Conservation (phyloP, 2,888 invertebrate species). For the Crematogaster levior region DNA sequence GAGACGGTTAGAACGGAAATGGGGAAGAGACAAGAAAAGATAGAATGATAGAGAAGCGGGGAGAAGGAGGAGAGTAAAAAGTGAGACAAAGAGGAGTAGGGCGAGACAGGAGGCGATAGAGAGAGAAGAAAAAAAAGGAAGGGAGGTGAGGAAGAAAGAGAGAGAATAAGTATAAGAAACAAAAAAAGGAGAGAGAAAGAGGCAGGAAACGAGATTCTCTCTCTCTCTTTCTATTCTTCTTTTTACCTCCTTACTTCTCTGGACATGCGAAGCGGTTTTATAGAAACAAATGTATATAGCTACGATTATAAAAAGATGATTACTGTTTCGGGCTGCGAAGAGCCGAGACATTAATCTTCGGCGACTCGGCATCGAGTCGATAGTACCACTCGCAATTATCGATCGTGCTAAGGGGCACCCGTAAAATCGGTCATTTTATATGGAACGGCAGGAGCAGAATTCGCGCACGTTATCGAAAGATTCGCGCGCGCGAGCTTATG, state of each 20-base stretch:
- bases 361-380: slow-evolving; percentile 9
- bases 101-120: not conserved
- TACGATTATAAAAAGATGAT: slow-evolving; percentile 40
- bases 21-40: slow-evolving; percentile 18
- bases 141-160: not conserved
- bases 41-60: not conserved
- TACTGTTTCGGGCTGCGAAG: slow-evolving; percentile 8
- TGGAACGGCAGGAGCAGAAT: not conserved
- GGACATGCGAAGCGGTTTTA: slow-evolving; percentile 16
- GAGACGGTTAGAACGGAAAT: slow-evolving; percentile 32
- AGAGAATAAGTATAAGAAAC: not conserved
- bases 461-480: slow-evolving; percentile 11
- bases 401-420: slow-evolving; percentile 21
- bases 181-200: not conserved
- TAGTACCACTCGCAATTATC: slow-evolving; percentile 32
- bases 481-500: too few species aligned
- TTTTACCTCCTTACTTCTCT: not conserved
- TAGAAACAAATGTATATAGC: slow-evolving; percentile 32
- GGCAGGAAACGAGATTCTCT: slow-evolving; percentile 15
- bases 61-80: not conserved
- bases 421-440: slow-evolving; percentile 34
- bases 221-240: not conserved
- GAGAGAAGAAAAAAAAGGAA: not conserved
- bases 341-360: slow-evolving; percentile 23
- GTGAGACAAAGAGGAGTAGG: slow-evolving; percentile 9